Percentiles rank a stretch among this genome's conserved stretches.
These are phyloP conservation scores for Trissoscelio sp. DNA, from an alignment of 2,888 invertebrate species.

Conservation along the genomic window DNA sequence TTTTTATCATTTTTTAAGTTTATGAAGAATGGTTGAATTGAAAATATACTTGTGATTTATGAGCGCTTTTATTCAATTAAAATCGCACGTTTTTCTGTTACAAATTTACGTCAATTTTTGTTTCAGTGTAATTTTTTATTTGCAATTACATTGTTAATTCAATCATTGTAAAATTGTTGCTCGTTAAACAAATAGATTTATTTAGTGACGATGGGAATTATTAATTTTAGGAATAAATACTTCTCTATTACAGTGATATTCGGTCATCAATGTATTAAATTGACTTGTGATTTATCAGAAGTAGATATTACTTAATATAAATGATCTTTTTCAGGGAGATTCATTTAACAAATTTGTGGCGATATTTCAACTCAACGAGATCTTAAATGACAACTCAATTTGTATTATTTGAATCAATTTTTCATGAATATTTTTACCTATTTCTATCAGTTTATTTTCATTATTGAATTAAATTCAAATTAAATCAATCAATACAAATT, in stretches of 20 bases:
- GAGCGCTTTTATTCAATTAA: constrained; percentile 9
- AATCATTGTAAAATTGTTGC: not conserved
- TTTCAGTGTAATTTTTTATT: not conserved
- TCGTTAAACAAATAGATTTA: not conserved
- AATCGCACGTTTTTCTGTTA: not conserved
- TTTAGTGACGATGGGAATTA: not conserved
- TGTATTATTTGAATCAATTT: constrained; percentile 15
- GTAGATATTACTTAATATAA: constrained; percentile 11
- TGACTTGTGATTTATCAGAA: constrained; percentile 4
- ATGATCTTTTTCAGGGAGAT: constrained; percentile 9
- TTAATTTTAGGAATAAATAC: constrained; percentile 5
- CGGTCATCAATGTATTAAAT: constrained; percentile 22
- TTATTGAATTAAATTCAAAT: too few relatives aligned
- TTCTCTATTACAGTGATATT: not conserved
- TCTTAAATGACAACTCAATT: constrained; percentile 4
- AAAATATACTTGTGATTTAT: constrained; percentile 12
- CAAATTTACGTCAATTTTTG: not conserved
- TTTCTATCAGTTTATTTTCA: too few relatives aligned
- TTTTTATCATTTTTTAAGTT: constrained; percentile 1
- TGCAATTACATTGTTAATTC: not conserved
- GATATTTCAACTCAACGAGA: constrained; percentile 17
- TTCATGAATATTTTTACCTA: too few relatives aligned
- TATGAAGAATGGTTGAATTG: not conserved
- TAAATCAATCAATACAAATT: too few relatives aligned
- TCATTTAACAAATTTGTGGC: constrained; percentile 9